phyloP scores from a whole-genome alignment of 2,888 invertebrate genomes.

The Machimus atricapillus region DNA sequence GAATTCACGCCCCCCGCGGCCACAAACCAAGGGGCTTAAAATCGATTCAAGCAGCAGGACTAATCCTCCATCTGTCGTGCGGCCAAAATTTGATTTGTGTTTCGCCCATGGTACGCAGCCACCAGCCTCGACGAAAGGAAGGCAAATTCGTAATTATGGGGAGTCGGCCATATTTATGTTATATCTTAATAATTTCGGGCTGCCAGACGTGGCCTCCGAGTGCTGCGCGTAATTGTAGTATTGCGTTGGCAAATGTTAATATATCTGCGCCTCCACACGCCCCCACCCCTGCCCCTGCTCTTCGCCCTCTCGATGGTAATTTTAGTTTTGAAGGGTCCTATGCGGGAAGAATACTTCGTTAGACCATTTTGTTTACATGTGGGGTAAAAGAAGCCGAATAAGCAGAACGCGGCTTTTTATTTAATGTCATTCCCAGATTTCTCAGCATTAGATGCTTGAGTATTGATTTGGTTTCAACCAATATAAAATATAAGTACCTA shows the following conservation, averaged over 20 bases:
- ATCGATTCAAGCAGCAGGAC: constrained; percentile 15
- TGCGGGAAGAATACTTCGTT: neutral
- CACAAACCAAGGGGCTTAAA: constrained; percentile 22
- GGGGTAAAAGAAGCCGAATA: neutral
- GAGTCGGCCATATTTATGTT: neutral
- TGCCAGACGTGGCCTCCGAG: neutral
- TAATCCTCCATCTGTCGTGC: constrained; percentile 35
- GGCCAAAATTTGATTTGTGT: constrained; percentile 26
- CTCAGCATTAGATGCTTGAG: neutral
- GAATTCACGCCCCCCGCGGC: constrained; percentile 36
- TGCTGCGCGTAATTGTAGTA: neutral
- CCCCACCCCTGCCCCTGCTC: no score
- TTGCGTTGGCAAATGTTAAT: neutral
- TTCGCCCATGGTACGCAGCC: neutral
- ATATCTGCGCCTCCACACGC: neutral
- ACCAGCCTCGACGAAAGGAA: neutral
- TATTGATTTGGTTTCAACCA: no score
- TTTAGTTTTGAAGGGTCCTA: neutral
- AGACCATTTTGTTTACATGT: neutral
- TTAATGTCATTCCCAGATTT: neutral
- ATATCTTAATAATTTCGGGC: neutral
- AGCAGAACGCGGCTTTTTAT: neutral
- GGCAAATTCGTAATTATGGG: neutral
- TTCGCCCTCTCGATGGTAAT: neutral
- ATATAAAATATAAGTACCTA: no score